Percentiles rank a stretch among this genome's conserved stretches.
phyloP scores from a whole-genome alignment of 2,888 invertebrate genomes.

The Diaperis boleti region DNA sequence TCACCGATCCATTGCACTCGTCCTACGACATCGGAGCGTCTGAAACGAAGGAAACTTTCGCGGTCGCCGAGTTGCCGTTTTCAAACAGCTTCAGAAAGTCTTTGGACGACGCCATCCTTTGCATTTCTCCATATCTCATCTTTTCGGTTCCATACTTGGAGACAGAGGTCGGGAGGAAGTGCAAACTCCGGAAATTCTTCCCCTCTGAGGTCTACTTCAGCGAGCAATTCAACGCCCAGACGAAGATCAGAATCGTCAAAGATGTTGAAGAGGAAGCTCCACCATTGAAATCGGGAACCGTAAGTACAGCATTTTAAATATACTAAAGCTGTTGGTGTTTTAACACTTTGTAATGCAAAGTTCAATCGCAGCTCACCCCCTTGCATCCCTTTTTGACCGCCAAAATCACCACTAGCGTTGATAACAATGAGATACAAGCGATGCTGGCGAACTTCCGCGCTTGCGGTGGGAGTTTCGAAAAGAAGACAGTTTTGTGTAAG shows the following conservation, averaged over 20 bases:
- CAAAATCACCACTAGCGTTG: slow-evolving; percentile 76
- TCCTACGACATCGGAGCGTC: slow-evolving; percentile 47
- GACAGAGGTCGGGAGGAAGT: slow-evolving; percentile 84
- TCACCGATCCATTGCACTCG: slow-evolving; percentile 83
- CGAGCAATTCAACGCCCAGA: slow-evolving; percentile 66
- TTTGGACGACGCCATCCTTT: slow-evolving; percentile 79
- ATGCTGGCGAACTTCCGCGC: slow-evolving; percentile 89
- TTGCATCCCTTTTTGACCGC: slow-evolving; percentile 81
- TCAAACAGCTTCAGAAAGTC: slow-evolving; percentile 81
- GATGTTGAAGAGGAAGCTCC: slow-evolving; percentile 44
- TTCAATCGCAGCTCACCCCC: slow-evolving; percentile 66
- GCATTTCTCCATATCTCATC: slow-evolving; percentile 88
- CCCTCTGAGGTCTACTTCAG: slow-evolving; percentile 82
- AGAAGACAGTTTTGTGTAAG: slow-evolving; percentile 52
- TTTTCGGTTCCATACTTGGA: slow-evolving; percentile 90
- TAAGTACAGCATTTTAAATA: too few species aligned
- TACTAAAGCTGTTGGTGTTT: slow-evolving; percentile 1
- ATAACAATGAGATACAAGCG: slow-evolving; percentile 76
- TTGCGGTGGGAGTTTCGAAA: slow-evolving; percentile 77
- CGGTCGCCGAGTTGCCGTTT: slow-evolving; percentile 72
- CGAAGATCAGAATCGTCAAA: slow-evolving; percentile 48
- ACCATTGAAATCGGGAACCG: background rate
- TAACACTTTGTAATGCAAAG: background rate
- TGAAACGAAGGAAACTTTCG: slow-evolving; percentile 61
- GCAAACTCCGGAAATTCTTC: slow-evolving; percentile 79